phyloP scores from a whole-genome alignment of 2,888 invertebrate genomes.

The Lochmaea crataegi region DNA sequence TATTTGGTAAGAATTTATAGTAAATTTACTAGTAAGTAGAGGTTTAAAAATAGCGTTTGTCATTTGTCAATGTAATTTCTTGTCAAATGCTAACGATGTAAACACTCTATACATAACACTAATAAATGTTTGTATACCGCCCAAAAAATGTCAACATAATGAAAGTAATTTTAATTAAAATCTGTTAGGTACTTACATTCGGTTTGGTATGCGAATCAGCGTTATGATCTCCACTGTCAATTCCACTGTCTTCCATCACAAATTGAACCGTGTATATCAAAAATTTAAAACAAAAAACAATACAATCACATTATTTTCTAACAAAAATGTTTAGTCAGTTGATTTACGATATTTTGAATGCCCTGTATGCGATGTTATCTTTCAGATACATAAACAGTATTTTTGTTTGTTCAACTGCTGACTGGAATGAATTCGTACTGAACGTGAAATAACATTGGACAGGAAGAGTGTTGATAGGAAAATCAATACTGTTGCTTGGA shows the following conservation, averaged over 20 bases:
- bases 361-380: conserved; percentile 11
- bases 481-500: conserved; percentile 14
- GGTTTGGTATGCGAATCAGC: conserved; percentile 59
- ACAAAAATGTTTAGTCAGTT: background rate
- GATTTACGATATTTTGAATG: conserved; percentile 1
- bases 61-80: too few species aligned
- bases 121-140: too few species aligned
- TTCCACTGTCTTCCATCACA: conserved; percentile 68
- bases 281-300: background rate
- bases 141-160: too few species aligned
- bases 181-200: conserved; percentile 48
- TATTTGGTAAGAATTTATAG: too few species aligned
- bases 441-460: background rate
- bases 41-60: too few species aligned
- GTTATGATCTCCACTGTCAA: conserved; percentile 67
- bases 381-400: conserved; percentile 1
- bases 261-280: background rate
- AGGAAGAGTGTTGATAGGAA: background rate
- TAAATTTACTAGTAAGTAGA: too few species aligned
- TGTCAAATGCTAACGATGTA: too few species aligned
- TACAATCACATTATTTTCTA: conserved; percentile 7
- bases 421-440: background rate
- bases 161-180: too few species aligned
- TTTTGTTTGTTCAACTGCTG: conserved; percentile 3
- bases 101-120: too few species aligned